Evolutionary conservation across 2,797 vertebrate species (phyloP), one percentile per base, ranked within the genome.

Genomic region (Mormyrus proboscirostris): DNA sequence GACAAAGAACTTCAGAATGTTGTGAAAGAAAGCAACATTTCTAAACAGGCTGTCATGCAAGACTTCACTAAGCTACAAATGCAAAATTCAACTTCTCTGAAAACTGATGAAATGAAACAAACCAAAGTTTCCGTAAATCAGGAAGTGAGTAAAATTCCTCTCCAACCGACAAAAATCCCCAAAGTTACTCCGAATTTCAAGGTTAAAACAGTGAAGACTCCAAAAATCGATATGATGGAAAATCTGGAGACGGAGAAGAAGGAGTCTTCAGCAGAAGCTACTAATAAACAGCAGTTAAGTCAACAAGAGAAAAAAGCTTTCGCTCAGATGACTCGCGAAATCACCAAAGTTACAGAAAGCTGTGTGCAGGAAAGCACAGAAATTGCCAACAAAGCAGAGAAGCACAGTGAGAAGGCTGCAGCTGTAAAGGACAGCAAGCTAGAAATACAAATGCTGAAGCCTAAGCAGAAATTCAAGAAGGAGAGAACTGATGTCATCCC

Each of bases 191-290:
- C 96, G 7, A 96, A 92, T 94, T 96, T 97, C 93, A 96, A 95
- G 95, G 95, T 96, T 92, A 97, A 96, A 96, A 96, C 96, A 3
- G 94, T 97, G 90, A 96, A 96, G 91, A 93, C 96, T 91, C 95
- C 96, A 0, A 88, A 91, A 38, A 3, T 76, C 29, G 92, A 93
- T 53, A 92, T 76, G 57, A 55, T 90, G 14, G 94, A 95, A 91
- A 95, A 91, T 33, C 92, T 92, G 89, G 88, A 87, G 82, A 91
- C 92, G 53, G 91, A 90, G 47, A 90, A 90, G 83, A 93, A 93
- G 82, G 93, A 91, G 89, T 92, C 92, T 57, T 90, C 91, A 16
- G 7, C 79, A 79, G 91, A 92, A 12, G 86, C 89, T 83, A 95
- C 90, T 93, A 93, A 90, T 47, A 90, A 91, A 88, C 62, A 65